Evolutionary conservation across 2,888 invertebrate genomes (phyloP), one percentile per base, ranked within the genome.

Genomic region (Rhopalosiphum nymphaeae): DNA sequence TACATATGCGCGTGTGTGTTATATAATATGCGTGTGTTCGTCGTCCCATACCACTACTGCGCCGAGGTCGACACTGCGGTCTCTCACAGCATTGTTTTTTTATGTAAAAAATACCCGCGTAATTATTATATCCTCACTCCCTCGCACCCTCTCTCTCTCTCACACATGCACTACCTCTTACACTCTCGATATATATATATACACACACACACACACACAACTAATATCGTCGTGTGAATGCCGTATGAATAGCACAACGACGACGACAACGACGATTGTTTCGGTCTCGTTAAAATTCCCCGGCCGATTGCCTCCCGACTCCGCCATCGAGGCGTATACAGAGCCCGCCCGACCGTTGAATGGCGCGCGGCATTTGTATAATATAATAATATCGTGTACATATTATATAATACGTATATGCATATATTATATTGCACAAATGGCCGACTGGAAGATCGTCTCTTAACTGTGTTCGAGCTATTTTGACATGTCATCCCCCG

Each of bases 241-340:
- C 36, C 36, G 21, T 78, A 78, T 25, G 78, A 78, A 78, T 78
- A 78, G 78, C 42, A 13, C 91, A 21, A 36, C 25, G 90, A 90
- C 90, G 11, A 16, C 29, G 90, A 90, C 90, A 11, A 16, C 29
- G 89, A 90, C 90, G 56, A 92, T 92, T 92, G 92, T 92, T 92
- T 92, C 46, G 86, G 92, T 86, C 92, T 92, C 92, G 92, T 92
- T 92, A 92, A 92, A 88, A 92, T 88, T 88, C 92, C 87, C 88
- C 67, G 87, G 61, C 26, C 87, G 49, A 16, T 86, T 16, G 86
- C 46, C 29, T 46, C 3, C 16, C 86, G 86, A 46, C 46, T 86
- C 16, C n/a, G n/a, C 46, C 86, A 86, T 46, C 86, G 86, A 16
- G 21, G 78, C 2, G 21, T 36, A 16, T 1, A 26, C 46, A n/a